phyloP scores from a whole-genome alignment of 2,888 invertebrate species.

The Auanema freiburgensis region DNA sequence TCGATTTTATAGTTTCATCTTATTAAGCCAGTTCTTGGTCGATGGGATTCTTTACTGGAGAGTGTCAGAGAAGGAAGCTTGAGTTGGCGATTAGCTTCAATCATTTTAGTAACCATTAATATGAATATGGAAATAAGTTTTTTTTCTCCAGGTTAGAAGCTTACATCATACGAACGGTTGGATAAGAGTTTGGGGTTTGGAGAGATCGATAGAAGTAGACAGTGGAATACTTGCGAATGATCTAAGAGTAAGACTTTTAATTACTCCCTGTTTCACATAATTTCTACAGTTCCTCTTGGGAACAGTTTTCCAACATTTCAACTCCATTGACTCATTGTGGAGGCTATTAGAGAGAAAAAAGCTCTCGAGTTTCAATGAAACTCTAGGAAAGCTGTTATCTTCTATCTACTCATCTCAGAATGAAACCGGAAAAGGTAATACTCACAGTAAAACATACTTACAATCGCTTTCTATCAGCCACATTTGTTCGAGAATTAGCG shows the following conservation, averaged over 20 bases:
- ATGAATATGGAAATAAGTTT: too few species aligned
- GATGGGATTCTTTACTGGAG: conserved; percentile 24
- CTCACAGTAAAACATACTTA: not conserved
- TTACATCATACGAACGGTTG: conserved; percentile 49
- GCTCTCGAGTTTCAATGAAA: conserved; percentile 18
- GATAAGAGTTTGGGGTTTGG: conserved; percentile 49
- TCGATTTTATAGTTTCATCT: conserved; percentile 47
- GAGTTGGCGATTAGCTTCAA: conserved; percentile 24
- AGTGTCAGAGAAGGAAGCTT: conserved; percentile 15
- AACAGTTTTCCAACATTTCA: conserved; percentile 33
- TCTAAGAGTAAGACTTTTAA: conserved; percentile 11
- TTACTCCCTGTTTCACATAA: too few species aligned
- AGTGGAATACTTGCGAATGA: conserved; percentile 16
- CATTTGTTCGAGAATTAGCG: conserved; percentile 22
- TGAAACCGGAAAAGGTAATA: conserved; percentile 1
- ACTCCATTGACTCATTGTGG: conserved; percentile 47
- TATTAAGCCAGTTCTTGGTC: conserved; percentile 33
- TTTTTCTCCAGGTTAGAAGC: conserved; percentile 20
- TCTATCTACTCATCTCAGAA: not conserved
- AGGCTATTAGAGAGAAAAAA: conserved; percentile 35
- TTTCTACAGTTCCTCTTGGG: conserved; percentile 32
- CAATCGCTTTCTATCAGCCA: conserved; percentile 8
- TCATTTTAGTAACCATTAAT: conserved; percentile 20
- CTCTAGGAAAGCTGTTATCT: conserved; percentile 13
- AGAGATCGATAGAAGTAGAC: conserved; percentile 30